Percentiles rank a stretch among this genome's conserved stretches.
Conservation (phyloP, 2,797 vertebrate genomes). For the Syngnathus rostellatus region DNA sequence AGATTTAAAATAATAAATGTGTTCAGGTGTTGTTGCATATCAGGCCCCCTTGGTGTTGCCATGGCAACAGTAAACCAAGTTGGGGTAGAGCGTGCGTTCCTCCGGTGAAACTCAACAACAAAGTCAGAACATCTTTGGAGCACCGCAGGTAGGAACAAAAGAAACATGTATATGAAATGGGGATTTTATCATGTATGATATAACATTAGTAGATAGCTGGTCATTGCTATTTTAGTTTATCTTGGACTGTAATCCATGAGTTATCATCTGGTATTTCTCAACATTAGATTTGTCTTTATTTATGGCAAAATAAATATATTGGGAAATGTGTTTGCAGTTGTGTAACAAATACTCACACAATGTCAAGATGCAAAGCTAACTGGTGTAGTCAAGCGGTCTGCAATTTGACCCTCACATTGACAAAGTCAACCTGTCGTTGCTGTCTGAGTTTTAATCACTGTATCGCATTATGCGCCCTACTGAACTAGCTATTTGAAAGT, state of each 20-base stretch:
- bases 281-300: not conserved
- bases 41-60: not conserved
- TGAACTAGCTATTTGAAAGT: not conserved
- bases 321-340: not conserved
- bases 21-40: not conserved
- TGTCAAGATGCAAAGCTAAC: not conserved
- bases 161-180: not conserved
- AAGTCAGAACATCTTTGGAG: not conserved
- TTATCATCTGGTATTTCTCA: not conserved
- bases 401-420: not conserved
- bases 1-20: not conserved
- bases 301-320: not conserved
- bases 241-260: not conserved
- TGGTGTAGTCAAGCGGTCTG: not conserved
- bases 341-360: not conserved
- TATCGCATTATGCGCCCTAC: not conserved
- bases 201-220: not conserved
- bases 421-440: not conserved
- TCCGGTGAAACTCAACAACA: conserved; percentile 13
- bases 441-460: not conserved
- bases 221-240: not conserved
- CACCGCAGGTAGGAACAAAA: not conserved
- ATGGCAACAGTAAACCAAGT: conserved; percentile 3
- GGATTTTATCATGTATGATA: not conserved
- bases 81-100: not conserved